Base-by-base conservation (phyloP, 1,140 invertebrate species). In the Contarinia nasturtii region DNA sequence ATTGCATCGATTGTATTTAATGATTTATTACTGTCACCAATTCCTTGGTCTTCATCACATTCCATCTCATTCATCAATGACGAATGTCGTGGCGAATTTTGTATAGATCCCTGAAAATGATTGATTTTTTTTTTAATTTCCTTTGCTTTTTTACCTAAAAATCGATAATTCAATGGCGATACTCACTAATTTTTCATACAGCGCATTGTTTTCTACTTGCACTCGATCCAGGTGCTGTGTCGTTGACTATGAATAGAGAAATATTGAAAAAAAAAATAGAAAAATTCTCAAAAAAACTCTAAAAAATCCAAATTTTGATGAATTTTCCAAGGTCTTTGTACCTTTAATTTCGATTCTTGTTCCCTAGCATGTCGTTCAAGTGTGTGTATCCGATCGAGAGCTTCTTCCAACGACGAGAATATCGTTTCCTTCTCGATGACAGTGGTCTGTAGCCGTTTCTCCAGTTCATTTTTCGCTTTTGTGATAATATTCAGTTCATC, bases 401-500 rank as follows among this genome's bases (percentile, higher is more conserved):
- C 82, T 66, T 93, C 89, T 54, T 94, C 88, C 45, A 92, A 69
- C 43, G 82, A 79, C 18, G 76, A 73, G 33, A 76, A 72, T 21
- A 91, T 68, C 45, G 73, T 73, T 48, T 91, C 82, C 55, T 87
- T 74, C 62, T 94, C 88, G 44, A 77, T 73, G 3, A 79, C 69
- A 7, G 87, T 67, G 45, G 71, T 66, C 46, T 80, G 72, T 47
- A 86, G 68, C 55, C 87, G 71, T 57, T 79, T 76, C 61, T 93
- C 89, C 49, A 93, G 63, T 53, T 92, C 89, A 44, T 73, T 71
- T 57, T 85, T 86, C 61, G 88, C 86, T 55, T 86, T 82, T 22
- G 76, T 79, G 45, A 91, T 75, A 49, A 92, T 61, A 54, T 82
- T 77, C 49, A 92, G 77, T 71, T 94, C 89, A 59, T 89, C 83